These are phyloP conservation scores for Diorhabda sublineata DNA, from an alignment of 1,140 invertebrate species.

Conservation along the genomic window DNA sequence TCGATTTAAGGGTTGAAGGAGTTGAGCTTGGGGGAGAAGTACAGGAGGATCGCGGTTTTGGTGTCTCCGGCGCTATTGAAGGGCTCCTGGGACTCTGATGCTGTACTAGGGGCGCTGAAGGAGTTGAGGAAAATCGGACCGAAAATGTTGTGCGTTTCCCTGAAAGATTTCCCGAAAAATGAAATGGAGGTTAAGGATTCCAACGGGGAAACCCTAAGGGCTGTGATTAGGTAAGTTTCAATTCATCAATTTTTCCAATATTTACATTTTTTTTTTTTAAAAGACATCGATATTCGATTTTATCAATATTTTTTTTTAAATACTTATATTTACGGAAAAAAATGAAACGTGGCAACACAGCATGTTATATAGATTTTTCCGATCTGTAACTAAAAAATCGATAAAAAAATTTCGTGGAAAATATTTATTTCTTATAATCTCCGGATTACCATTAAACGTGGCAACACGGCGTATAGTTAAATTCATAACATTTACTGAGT, in stretches of 20 bases:
- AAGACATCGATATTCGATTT: too few species aligned
- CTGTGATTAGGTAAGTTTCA: conserved; percentile 10
- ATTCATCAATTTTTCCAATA: background rate
- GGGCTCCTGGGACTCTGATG: conserved; percentile 35
- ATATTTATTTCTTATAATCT: too few species aligned
- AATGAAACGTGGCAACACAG: too few species aligned
- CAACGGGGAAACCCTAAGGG: conserved; percentile 38
- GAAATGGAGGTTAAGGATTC: conserved; percentile 39
- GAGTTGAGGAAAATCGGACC: conserved; percentile 35
- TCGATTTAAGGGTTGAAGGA: conserved; percentile 36
- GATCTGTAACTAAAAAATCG: too few species aligned
- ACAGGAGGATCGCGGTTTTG: conserved; percentile 36
- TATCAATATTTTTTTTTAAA: too few species aligned
- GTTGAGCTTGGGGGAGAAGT: conserved; percentile 31
- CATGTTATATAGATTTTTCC: too few species aligned
- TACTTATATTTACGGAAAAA: too few species aligned
- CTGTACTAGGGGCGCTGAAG: conserved; percentile 40
- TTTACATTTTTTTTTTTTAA: background rate
- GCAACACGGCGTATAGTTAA: too few species aligned
- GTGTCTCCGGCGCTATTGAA: conserved; percentile 39
- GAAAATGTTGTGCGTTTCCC: conserved; percentile 34
- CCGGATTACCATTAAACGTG: too few species aligned
- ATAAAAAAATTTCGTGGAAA: too few species aligned
- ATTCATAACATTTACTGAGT: too few species aligned
- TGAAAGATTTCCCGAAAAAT: conserved; percentile 39